These are phyloP conservation scores for Phataginus tetradactyla DNA, from an alignment of 2,797 vertebrate genomes.

Conservation along the genomic window DNA sequence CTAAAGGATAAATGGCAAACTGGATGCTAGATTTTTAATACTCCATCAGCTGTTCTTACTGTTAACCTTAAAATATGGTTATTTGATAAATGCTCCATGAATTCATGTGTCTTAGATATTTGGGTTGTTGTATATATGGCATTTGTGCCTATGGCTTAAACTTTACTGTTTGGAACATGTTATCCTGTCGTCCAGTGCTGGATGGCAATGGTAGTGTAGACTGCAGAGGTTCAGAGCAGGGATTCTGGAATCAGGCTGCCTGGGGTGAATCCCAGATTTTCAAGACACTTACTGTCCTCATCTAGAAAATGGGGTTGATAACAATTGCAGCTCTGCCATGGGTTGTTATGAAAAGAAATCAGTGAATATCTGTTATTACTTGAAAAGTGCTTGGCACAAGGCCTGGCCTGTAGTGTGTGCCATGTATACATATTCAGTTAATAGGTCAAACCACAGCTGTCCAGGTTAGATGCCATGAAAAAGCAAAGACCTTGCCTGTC, in stretches of 20 bases:
- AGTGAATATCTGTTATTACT: background rate
- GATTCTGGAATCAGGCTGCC: background rate
- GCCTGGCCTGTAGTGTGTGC: background rate
- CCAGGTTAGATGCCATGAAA: background rate
- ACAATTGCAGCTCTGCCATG: background rate
- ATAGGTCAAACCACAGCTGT: background rate
- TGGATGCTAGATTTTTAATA: background rate
- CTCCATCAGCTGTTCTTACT: background rate
- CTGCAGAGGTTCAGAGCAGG: background rate
- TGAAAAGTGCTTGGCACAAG: background rate
- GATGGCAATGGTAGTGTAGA: background rate
- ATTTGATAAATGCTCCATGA: background rate
- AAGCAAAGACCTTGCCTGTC: background rate
- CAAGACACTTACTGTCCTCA: background rate
- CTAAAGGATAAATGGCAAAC: background rate
- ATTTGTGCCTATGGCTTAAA: background rate
- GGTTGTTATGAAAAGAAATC: background rate
- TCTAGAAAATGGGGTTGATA: background rate
- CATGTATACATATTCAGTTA: background rate
- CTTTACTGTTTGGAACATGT: background rate
- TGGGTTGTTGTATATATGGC: too few species aligned
- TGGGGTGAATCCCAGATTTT: background rate
- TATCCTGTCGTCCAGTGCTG: background rate
- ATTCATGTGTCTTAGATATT: background rate
- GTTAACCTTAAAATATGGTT: background rate